phyloP scores from a whole-genome alignment of 2,888 invertebrate species.

The Dioctria rufipes region DNA sequence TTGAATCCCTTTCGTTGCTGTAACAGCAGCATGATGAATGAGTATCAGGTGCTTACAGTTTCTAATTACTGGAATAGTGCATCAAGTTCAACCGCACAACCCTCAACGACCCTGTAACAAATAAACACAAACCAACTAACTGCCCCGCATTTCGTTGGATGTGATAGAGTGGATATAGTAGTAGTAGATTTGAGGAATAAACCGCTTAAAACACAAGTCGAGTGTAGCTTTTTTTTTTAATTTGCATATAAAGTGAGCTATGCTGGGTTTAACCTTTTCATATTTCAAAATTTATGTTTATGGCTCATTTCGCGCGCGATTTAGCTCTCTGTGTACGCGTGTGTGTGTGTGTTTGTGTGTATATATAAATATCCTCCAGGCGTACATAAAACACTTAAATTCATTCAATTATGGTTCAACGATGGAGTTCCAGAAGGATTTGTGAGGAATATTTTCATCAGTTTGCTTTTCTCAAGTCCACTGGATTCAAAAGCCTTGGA shows the following conservation, averaged over 20 bases:
- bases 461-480: slow-evolving; percentile 24
- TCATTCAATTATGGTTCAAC: slow-evolving; percentile 37
- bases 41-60: slow-evolving; percentile 40
- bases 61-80: slow-evolving; percentile 42
- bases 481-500: not conserved
- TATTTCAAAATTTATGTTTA: slow-evolving; percentile 37
- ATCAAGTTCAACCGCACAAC: slow-evolving; percentile 10
- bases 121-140: not conserved
- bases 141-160: not conserved
- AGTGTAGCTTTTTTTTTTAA: not conserved
- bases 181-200: slow-evolving; percentile 4
- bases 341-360: too few species aligned
- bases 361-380: not conserved
- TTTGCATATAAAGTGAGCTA: not conserved
- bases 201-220: not conserved
- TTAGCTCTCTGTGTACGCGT: not conserved
- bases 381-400: slow-evolving; percentile 29
- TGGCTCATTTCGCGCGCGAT: slow-evolving; percentile 19
- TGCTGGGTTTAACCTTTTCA: not conserved
- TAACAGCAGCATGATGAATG: slow-evolving; percentile 25
- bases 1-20: slow-evolving; percentile 20
- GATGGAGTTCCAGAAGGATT: slow-evolving; percentile 23
- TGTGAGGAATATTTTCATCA: slow-evolving; percentile 17
- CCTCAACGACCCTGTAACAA: not conserved
- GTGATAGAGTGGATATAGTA: not conserved